Conservation (phyloP, 2,888 invertebrate species). For the Zygogramma bicolorata region DNA sequence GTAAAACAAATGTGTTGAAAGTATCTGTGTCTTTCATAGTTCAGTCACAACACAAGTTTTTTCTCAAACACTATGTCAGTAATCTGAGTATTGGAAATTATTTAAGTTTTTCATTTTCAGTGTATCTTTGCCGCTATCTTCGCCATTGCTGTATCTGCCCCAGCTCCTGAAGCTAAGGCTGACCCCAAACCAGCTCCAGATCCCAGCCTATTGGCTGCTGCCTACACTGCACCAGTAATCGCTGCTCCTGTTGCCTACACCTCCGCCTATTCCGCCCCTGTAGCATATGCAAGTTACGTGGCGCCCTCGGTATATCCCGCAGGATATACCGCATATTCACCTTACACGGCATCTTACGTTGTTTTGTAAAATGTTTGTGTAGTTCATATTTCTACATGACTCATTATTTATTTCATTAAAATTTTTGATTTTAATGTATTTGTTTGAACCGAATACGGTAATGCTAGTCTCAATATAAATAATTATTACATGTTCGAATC, state of each 20-base stretch:
- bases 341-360: conserved; percentile 38
- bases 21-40: background rate
- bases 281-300: conserved; percentile 30
- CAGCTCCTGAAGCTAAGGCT: conserved; percentile 42
- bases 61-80: background rate
- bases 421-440: too few relatives aligned
- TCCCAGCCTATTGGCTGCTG: conserved; percentile 24
- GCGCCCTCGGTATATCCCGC: conserved; percentile 37
- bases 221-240: conserved; percentile 35
- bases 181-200: conserved; percentile 29
- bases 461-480: too few relatives aligned
- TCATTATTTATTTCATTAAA: background rate
- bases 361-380: conserved; percentile 23
- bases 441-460: too few relatives aligned
- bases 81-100: background rate
- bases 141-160: conserved; percentile 41
- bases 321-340: conserved; percentile 29
- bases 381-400: background rate
- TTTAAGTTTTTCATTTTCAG: conserved; percentile 24
- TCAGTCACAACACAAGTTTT: background rate
- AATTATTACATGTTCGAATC: too few relatives aligned
- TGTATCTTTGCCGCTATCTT: conserved; percentile 42
- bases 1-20: background rate
- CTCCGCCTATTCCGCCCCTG: conserved; percentile 32
- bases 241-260: conserved; percentile 35